Percentiles rank a stretch among this genome's conserved stretches.
These are phyloP conservation scores for Porites australiensis DNA, from an alignment of 64 coral and sea anemone genomes.

Conservation along the genomic window DNA sequence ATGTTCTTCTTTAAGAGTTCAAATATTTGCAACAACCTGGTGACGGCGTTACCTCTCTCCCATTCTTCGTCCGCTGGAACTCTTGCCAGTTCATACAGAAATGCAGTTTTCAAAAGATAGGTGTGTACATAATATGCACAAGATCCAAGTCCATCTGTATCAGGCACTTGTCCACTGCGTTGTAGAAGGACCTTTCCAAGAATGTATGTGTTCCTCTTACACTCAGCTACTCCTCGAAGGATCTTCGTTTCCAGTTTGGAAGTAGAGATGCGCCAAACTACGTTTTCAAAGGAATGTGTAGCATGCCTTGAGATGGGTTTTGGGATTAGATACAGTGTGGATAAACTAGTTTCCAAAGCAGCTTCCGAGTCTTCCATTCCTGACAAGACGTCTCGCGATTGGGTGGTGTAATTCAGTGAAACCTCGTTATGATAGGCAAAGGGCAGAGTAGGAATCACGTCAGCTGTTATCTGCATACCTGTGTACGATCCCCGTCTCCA, in stretches of 20 bases:
- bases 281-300: neutral
- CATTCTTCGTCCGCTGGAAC: conserved; percentile 25
- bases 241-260: conserved; percentile 42
- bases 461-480: conserved; percentile 30
- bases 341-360: neutral
- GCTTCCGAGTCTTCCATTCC: neutral
- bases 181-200: conserved; percentile 29
- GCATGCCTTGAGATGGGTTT: neutral
- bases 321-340: conserved; percentile 11
- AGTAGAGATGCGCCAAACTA: conserved; percentile 39
- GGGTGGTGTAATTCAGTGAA: neutral
- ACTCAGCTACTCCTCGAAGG: conserved; percentile 39
- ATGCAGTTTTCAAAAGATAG: conserved; percentile 50
- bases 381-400: neutral
- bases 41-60: neutral
- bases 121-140: conserved; percentile 31
- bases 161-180: conserved; percentile 24
- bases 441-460: conserved; percentile 37
- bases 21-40: conserved; percentile 30
- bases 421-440: conserved; percentile 5
- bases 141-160: conserved; percentile 11
- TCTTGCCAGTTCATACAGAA: conserved; percentile 48
- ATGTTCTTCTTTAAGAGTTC: conserved; percentile 16
- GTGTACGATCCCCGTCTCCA: conserved; percentile 46
- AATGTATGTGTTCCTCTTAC: conserved; percentile 21